A percentile compares a stretch with the other conserved stretches of the same genome.
Evolutionary conservation across 2,888 invertebrate genomes (phyloP).

Genomic region (Aphodius granarius): DNA sequence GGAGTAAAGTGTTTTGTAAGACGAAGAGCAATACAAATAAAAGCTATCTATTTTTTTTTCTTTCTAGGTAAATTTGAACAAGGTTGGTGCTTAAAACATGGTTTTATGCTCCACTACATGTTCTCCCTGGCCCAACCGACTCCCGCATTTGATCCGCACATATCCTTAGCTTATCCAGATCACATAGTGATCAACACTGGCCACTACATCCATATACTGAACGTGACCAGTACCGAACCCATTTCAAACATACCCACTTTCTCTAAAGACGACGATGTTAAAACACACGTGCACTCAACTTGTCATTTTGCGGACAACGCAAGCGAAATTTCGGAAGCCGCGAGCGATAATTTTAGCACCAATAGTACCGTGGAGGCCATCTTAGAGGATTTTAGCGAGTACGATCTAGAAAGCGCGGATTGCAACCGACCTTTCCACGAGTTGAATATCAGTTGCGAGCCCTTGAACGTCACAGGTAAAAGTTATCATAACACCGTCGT

Average conservation of each 20-base stretch:
- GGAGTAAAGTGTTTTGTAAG: no score
- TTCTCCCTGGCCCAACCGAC: conserved; percentile 81
- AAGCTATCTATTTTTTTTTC: conserved; percentile 6
- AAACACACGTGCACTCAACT: conserved; percentile 32
- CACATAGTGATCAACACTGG: conserved; percentile 54
- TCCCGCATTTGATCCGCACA: conserved; percentile 57
- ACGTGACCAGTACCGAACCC: conserved; percentile 48
- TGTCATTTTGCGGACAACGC: conserved; percentile 44
- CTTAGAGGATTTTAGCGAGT: conserved; percentile 54
- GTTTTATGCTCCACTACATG: conserved; percentile 89
- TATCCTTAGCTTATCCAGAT: conserved; percentile 51
- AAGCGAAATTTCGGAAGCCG: conserved; percentile 50
- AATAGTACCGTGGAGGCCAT: conserved; percentile 52
- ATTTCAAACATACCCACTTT: conserved; percentile 36
- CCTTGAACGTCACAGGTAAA: conserved; percentile 53
- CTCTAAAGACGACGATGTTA: conserved; percentile 42
- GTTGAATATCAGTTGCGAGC: conserved; percentile 54
- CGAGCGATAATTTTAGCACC: conserved; percentile 47
- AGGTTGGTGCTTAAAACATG: conserved; percentile 78
- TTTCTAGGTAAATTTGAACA: conserved; percentile 38
- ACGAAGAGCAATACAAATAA: no score
- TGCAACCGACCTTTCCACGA: conserved; percentile 55
- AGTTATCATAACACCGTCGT: conserved; percentile 53
- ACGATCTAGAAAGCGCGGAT: conserved; percentile 52
- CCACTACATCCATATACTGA: conserved; percentile 53